phyloP scores from a whole-genome alignment of 2,797 vertebrate species.

The Paedocypris micromegethes region DNA sequence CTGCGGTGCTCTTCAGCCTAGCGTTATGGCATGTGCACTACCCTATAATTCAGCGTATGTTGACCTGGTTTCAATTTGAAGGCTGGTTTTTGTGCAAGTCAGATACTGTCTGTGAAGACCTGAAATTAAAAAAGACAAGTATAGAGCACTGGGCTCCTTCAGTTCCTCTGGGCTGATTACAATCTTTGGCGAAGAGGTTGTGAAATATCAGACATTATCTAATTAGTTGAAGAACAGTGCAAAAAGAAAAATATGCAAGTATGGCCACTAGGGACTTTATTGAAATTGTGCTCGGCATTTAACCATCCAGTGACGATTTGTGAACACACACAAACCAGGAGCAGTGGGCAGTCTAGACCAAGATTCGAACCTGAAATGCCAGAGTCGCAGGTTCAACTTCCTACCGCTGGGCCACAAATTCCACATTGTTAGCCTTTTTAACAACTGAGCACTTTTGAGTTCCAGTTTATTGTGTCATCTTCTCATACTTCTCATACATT shows the following conservation, averaged over 20 bases:
- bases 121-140: conserved; percentile 26
- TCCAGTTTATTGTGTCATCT: too few species aligned
- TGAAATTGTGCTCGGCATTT: too few species aligned
- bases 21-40: conserved; percentile 38
- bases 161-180: conserved; percentile 33
- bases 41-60: conserved; percentile 43
- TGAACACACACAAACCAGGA: too few species aligned
- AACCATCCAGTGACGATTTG: too few species aligned
- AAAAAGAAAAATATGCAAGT: background rate
- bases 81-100: conserved; percentile 17
- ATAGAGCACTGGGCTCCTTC: conserved; percentile 7
- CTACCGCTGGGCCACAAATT: too few species aligned
- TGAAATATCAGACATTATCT: conserved; percentile 19
- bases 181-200: conserved; percentile 8
- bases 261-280: too few species aligned
- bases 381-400: too few species aligned
- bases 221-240: conserved; percentile 4
- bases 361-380: too few species aligned
- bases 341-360: too few species aligned
- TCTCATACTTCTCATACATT: too few species aligned
- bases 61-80: conserved; percentile 44
- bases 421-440: too few species aligned
- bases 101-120: conserved; percentile 14
- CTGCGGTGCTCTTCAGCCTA: conserved; percentile 30
- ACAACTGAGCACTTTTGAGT: too few species aligned